Conservation (phyloP, 2,888 invertebrate species). For the Bombylius discolor region DNA sequence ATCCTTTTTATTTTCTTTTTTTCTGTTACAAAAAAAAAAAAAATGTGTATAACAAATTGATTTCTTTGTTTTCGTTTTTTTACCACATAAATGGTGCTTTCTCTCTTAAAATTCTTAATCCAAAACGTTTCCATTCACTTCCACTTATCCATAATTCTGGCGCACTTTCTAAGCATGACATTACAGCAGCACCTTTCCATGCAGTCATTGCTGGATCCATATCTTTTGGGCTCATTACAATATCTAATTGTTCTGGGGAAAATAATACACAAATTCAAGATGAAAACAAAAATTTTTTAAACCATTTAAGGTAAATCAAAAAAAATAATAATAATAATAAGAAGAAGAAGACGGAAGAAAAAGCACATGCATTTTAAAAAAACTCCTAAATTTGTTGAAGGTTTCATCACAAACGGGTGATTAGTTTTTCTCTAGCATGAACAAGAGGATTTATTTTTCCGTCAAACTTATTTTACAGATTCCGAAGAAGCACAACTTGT, state of each 20-base stretch:
- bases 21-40: too few relatives aligned
- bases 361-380: too few relatives aligned
- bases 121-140: constrained; percentile 74
- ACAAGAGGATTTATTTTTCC: too few relatives aligned
- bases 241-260: constrained; percentile 61
- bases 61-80: constrained; percentile 9
- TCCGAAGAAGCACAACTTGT: too few relatives aligned
- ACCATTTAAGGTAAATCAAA: not conserved
- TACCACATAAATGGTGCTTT: constrained; percentile 85
- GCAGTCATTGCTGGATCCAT: constrained; percentile 81
- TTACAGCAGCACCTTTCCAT: constrained; percentile 91
- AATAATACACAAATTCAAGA: too few relatives aligned
- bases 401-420: too few relatives aligned
- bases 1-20: not conserved
- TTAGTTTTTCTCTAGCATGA: too few relatives aligned
- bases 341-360: too few relatives aligned
- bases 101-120: constrained; percentile 75
- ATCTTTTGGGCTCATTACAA: constrained; percentile 81
- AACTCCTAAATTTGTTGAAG: too few relatives aligned
- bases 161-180: constrained; percentile 85
- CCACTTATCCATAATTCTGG: constrained; percentile 84
- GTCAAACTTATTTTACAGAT: too few relatives aligned
- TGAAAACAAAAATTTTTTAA: not conserved
- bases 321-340: too few relatives aligned
- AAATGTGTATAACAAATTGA: too few relatives aligned